These are phyloP conservation scores for Drosophila aldrichi DNA, from an alignment of 2,888 invertebrate genomes.

Conservation along the genomic window DNA sequence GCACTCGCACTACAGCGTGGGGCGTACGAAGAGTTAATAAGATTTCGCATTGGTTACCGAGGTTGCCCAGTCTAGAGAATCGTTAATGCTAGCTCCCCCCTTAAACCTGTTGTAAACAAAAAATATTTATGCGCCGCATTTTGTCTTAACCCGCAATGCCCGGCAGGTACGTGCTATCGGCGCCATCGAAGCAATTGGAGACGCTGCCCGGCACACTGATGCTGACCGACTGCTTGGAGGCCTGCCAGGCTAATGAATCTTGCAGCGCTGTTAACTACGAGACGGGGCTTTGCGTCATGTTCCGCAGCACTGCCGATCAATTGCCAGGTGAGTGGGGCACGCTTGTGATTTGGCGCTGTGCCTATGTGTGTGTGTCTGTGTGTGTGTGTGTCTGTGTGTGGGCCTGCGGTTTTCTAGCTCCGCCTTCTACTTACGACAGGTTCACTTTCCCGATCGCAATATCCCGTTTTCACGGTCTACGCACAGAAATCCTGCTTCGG, in stretches of 20 bases:
- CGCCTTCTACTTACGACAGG: conserved; percentile 87
- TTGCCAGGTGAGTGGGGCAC: conserved; percentile 90
- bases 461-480: conserved; percentile 98
- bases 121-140: conserved; percentile 70
- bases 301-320: conserved; percentile 92
- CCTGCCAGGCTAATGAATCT: conserved; percentile 95
- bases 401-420: conserved; percentile 21
- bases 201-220: conserved; percentile 96
- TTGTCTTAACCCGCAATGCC: conserved; percentile 62
- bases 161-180: conserved; percentile 90
- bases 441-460: conserved; percentile 95
- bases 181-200: conserved; percentile 95
- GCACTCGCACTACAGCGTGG: conserved; percentile 8
- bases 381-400: conserved; percentile 26
- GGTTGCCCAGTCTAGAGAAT: background rate
- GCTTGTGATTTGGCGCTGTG: conserved; percentile 33
- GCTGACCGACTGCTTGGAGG: conserved; percentile 97
- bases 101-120: conserved; percentile 44
- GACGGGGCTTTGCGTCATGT: conserved; percentile 96
- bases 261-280: conserved; percentile 98
- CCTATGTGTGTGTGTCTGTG: conserved; percentile 26
- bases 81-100: conserved; percentile 11
- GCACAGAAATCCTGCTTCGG: conserved; percentile 97
- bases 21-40: conserved; percentile 1
- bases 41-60: conserved; percentile 11